A percentile compares a stretch with the other conserved stretches of the same genome.
phyloP scores from a whole-genome alignment of 2,888 invertebrate genomes.

The Campaea margaritaria region DNA sequence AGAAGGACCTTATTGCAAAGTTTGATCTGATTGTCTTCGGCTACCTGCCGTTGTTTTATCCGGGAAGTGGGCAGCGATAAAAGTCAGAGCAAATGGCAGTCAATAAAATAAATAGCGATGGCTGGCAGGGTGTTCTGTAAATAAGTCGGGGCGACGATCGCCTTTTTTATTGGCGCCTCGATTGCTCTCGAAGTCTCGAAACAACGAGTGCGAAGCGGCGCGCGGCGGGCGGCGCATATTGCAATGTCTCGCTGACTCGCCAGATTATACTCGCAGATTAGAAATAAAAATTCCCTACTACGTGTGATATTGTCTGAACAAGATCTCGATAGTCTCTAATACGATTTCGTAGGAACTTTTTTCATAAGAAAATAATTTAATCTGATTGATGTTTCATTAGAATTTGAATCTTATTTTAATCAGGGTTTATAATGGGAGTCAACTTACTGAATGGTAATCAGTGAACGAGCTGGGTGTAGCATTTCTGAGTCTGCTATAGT shows the following conservation, averaged over 20 bases:
- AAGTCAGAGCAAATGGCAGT: conserved; percentile 84
- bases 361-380: too few relatives aligned
- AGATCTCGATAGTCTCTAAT: conserved; percentile 30
- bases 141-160: conserved; percentile 84
- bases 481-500: too few relatives aligned
- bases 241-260: conserved; percentile 68
- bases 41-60: conserved; percentile 80
- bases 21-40: conserved; percentile 45
- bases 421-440: too few relatives aligned
- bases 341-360: too few relatives aligned
- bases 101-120: conserved; percentile 85
- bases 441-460: too few relatives aligned
- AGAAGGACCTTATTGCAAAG: conserved; percentile 7
- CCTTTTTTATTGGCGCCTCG: conserved; percentile 85
- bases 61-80: conserved; percentile 81
- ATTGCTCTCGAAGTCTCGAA: conserved; percentile 85
- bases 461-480: too few relatives aligned
- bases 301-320: conserved; percentile 56
- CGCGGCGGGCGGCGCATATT: conserved; percentile 65
- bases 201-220: conserved; percentile 74
- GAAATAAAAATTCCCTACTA: conserved; percentile 58
- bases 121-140: conserved; percentile 84
- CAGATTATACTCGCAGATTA: conserved; percentile 80
- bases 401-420: too few relatives aligned
- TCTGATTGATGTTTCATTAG: too few relatives aligned